Evolutionary conservation across 64 coral and sea anemone species (phyloP).

Genomic region (Actinia tenebrosa): DNA sequence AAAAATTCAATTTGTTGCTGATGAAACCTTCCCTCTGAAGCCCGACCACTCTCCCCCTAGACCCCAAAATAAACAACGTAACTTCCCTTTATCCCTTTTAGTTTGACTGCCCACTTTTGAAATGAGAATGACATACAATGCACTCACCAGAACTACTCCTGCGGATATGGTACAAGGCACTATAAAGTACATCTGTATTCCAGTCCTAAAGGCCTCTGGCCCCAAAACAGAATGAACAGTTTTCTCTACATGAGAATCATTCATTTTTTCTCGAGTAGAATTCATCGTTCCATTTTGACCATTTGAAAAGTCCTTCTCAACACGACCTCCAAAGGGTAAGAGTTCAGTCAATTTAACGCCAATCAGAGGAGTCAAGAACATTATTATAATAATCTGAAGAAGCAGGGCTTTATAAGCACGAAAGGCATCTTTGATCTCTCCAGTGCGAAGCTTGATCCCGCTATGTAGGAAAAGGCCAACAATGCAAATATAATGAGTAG

Average conservation of each 20-base stretch:
- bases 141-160: conserved; percentile 62
- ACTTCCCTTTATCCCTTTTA: no score
- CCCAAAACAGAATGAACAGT: conserved; percentile 30
- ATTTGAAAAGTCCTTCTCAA: neutral
- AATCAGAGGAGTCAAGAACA: conserved; percentile 59
- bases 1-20: no score
- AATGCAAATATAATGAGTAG: conserved; percentile 59
- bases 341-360: conserved; percentile 44
- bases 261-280: neutral
- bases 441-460: conserved; percentile 61
- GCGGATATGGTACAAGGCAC: conserved; percentile 69
- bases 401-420: conserved; percentile 53
- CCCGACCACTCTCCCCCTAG: no score
- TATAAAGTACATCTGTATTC: conserved; percentile 65
- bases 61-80: no score
- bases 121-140: neutral
- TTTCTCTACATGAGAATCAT: neutral
- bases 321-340: conserved; percentile 40
- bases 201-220: conserved; percentile 47
- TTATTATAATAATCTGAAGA: conserved; percentile 53
- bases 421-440: conserved; percentile 61
- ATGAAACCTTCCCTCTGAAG: no score
- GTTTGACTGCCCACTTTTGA: no score
- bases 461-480: conserved; percentile 61
- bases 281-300: neutral